Conservation (phyloP, 1,140 invertebrate species). For the Bombyx mori region ASM3026992v2 NC_085130.1:17863501-17864000, state of each 20-base stretch:
- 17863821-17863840: constrained; percentile 50
- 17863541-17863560: constrained; percentile 20
- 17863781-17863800: constrained; percentile 67
- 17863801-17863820: constrained; percentile 58
- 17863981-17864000: constrained; percentile 29
- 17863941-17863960: constrained; percentile 30
- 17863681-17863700: constrained; percentile 48
- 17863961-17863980: constrained; percentile 22
- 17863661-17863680: constrained; percentile 42
- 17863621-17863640: constrained; percentile 31
- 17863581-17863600: constrained; percentile 23
- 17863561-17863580: constrained; percentile 11
- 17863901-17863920: constrained; percentile 30
- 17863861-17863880: constrained; percentile 22
- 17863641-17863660: constrained; percentile 34
- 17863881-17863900: constrained; percentile 29
- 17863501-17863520: constrained; percentile 17
- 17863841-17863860: constrained; percentile 66
- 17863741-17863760: constrained; percentile 54
- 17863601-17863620: constrained; percentile 42
- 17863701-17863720: constrained; percentile 50
- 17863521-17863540: constrained; percentile 16
- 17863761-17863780: constrained; percentile 42
- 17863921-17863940: constrained; percentile 26
- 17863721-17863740: constrained; percentile 66